Conservation (phyloP, 2,113 vertebrate species). For the Strix aluco region DNA sequence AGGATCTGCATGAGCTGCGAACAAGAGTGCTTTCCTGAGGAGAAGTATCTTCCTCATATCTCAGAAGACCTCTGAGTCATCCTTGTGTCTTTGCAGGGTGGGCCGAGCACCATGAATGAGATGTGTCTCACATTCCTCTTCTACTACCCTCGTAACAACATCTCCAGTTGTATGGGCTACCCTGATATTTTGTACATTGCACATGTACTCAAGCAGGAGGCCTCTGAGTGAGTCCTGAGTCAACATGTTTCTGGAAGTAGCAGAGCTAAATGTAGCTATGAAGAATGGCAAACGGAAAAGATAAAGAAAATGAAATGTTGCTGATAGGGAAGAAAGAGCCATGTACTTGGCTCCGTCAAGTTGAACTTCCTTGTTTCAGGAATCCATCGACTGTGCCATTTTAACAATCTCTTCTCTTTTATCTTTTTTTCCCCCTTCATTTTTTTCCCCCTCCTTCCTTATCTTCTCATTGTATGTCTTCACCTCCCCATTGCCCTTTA, state of each 20-base stretch:
- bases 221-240: constrained; percentile 56
- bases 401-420: not conserved
- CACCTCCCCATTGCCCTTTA: not conserved
- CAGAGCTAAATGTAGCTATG: not conserved
- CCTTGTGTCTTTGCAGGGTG: constrained; percentile 70
- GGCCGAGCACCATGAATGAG: constrained; percentile 77
- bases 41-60: not conserved
- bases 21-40: not conserved
- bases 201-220: constrained; percentile 38
- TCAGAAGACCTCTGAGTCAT: not conserved
- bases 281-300: not conserved
- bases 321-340: not conserved
- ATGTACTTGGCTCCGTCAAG: not conserved
- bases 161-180: constrained; percentile 74
- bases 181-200: constrained; percentile 42
- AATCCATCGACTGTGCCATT: not conserved
- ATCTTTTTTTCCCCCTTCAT: not conserved
- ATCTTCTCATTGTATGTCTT: not conserved
- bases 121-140: constrained; percentile 85
- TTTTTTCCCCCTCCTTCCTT: not conserved
- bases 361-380: not conserved
- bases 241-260: not conserved
- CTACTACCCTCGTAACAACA: constrained; percentile 78
- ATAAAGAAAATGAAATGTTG: not conserved
- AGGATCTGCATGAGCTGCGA: not conserved